Percentiles rank a stretch among this genome's conserved stretches.
Evolutionary conservation across 2,797 vertebrate species (phyloP).

Genomic region (Chelon auratus): DNA sequence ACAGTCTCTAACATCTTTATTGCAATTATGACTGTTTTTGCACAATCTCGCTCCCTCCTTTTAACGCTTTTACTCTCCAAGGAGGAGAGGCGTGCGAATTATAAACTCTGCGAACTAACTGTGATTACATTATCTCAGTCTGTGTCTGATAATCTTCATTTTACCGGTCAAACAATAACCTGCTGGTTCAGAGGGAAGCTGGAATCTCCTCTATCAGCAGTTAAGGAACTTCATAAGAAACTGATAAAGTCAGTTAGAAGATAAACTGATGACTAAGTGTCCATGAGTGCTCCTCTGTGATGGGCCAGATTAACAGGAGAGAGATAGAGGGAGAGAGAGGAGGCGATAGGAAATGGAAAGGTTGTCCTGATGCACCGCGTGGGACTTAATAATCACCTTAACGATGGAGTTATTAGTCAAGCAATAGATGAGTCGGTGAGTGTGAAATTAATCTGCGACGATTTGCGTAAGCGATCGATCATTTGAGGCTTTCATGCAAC

Average conservation of each 20-base stretch:
- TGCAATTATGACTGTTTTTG: conserved; percentile 4
- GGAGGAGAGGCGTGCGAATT: neutral
- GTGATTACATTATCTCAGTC: conserved; percentile 25
- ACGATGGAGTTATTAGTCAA: too few species aligned
- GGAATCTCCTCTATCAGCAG: conserved; percentile 37
- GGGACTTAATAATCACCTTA: neutral
- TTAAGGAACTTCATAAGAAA: conserved; percentile 31
- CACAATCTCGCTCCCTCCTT: neutral
- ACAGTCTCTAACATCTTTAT: neutral
- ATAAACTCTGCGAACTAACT: neutral
- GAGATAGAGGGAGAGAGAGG: neutral
- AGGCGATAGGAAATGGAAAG: neutral
- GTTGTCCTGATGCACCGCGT: neutral
- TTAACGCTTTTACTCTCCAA: too few species aligned
- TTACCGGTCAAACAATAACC: conserved; percentile 26
- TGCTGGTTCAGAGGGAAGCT: conserved; percentile 13
- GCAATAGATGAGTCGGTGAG: too few species aligned
- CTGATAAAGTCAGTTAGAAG: conserved; percentile 28
- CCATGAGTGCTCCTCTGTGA: conserved; percentile 13
- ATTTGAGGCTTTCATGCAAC: too few species aligned
- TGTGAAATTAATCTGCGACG: too few species aligned
- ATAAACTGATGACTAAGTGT: conserved; percentile 46
- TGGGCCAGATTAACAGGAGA: conserved; percentile 27
- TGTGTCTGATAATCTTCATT: conserved; percentile 11
- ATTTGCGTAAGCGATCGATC: too few species aligned